Evolutionary conservation across 2,888 invertebrate species (phyloP).

Genomic region (Aspidiotus rigidus): DNA sequence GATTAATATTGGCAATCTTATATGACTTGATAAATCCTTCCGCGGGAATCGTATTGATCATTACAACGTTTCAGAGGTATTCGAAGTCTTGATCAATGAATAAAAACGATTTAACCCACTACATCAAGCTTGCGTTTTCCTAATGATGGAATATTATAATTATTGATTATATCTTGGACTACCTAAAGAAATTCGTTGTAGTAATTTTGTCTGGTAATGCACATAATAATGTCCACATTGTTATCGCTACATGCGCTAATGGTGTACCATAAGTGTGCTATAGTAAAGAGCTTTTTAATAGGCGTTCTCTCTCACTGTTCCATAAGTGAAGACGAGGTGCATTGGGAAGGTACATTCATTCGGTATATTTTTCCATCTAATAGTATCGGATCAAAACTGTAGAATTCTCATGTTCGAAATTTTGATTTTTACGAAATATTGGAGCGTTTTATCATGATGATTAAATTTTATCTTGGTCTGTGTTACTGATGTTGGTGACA

Average conservation of each 20-base stretch:
- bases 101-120: background rate
- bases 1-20: constrained; percentile 9
- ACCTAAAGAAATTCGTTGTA: background rate
- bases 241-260: background rate
- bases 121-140: background rate
- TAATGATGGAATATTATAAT: background rate
- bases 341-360: constrained; percentile 15
- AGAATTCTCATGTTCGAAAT: no score
- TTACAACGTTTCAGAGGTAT: background rate
- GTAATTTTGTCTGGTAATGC: background rate
- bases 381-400: constrained; percentile 8
- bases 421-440: no score
- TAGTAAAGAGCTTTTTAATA: constrained; percentile 29
- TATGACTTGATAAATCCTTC: background rate
- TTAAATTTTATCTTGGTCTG: constrained; percentile 19
- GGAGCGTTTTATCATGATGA: constrained; percentile 5
- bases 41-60: no score
- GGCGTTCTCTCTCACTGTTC: constrained; percentile 32
- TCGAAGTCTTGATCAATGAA: background rate
- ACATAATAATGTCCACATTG: constrained; percentile 32
- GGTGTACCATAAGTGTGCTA: constrained; percentile 34
- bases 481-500: constrained; percentile 18
- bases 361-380: background rate
- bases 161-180: background rate
- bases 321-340: constrained; percentile 17